Base-by-base conservation (phyloP, 2,888 invertebrate species). In the Epinotia nisella region DNA sequence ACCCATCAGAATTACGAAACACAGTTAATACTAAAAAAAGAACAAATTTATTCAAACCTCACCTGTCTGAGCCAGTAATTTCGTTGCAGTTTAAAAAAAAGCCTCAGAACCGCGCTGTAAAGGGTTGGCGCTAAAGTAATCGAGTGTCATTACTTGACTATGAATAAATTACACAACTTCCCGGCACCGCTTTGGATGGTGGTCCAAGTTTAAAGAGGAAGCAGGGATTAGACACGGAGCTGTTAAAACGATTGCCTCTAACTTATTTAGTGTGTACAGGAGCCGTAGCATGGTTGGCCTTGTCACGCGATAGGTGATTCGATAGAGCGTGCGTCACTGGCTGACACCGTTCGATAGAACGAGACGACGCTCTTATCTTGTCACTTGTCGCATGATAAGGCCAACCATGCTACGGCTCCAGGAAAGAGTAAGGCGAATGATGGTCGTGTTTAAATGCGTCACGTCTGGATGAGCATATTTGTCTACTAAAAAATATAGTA, bases 111-210 rank as follows among this genome's bases (percentile, higher is more conserved):
- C 84, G 78, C 79, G 84, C 80, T 84, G 87, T 87, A 89, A 92
- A 91, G 91, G 92, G 92, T 90, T 91, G 87, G 85, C 87, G 87
- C 86, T 87, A 84, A 89, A 91, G 90, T 92, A 92, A 93, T 93
- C 92, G 93, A 92, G 92, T 93, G 91, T 92, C 93, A 93, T 92
- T 92, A 93, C 90, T 88, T 83, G 91, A 90, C 93, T 93, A 93
- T 92, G 93, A 92, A 93, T 93, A 93, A 92, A 92, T 93, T 93
- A 92, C 88, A 83, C 84, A 87, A 89, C 86, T 89, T 86, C 81
- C 85, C 85, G 83, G 85, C 82, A 81, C 80, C 83, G 82, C 85
- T 85, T 83, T 83, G 82, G 78, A 66, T 45, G 69, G 74, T 78
- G 83, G 84, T 62, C 5, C 76, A 82, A 83, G 80, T 60, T 35